Percentiles rank a stretch among this genome's conserved stretches.
Evolutionary conservation across 2,113 vertebrate species (phyloP).

Genomic region (Prionailurus viverrinus): DNA sequence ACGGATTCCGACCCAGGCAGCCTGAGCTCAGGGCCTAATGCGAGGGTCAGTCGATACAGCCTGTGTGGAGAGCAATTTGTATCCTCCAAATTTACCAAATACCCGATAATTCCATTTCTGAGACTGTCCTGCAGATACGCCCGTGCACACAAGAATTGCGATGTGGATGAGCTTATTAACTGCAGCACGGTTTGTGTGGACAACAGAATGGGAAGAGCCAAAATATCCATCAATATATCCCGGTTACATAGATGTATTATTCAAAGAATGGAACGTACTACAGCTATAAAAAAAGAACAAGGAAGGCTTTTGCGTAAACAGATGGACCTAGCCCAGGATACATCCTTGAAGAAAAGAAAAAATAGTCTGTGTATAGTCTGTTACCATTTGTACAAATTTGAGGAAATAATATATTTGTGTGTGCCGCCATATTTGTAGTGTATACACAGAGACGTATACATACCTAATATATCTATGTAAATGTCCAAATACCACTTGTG

Average conservation of each 20-base stretch:
- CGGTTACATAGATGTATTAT: not conserved
- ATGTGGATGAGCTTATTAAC: not conserved
- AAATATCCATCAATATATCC: not conserved
- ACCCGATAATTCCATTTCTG: not conserved
- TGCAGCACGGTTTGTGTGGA: not conserved
- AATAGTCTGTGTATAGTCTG: not conserved
- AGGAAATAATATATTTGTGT: not conserved
- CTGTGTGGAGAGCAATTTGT: too few relatives aligned
- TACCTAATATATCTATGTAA: not conserved
- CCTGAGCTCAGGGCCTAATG: not conserved
- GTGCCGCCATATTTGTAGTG: not conserved
- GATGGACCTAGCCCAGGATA: not conserved
- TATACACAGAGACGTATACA: not conserved
- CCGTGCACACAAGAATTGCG: not conserved
- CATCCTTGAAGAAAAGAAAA: not conserved
- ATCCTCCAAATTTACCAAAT: not conserved
- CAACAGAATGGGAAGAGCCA: not conserved
- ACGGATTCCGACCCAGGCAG: not conserved
- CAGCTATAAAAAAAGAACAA: not conserved
- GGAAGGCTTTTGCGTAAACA: not conserved
- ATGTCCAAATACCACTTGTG: not conserved
- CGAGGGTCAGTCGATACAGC: not conserved
- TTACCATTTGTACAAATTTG: not conserved
- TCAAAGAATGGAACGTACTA: not conserved
- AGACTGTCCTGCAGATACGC: not conserved